Base-by-base conservation (phyloP, 64 coral and sea anemone genomes). In the Stylophora pistillata region DNA sequence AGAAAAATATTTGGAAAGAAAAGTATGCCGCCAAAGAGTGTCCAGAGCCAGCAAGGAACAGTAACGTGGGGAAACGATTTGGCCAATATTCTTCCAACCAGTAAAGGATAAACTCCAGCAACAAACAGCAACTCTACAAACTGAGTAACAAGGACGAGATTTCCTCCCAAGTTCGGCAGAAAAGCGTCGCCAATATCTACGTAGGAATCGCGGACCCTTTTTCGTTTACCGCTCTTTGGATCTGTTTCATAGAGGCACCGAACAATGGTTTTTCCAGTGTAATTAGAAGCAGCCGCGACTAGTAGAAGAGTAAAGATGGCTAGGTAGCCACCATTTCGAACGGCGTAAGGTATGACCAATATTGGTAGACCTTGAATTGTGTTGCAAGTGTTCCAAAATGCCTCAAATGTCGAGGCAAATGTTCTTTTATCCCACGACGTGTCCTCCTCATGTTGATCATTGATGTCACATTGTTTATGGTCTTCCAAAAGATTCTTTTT, bases 281-380 rank as follows among this genome's bases (percentile, higher is more conserved):
- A 98, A 61, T 94, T 95, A 34, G 96, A 98, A 12, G 89, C 90
- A 56, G 26, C 70, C 14, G 96, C 86, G 41, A 98, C 91, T 23
- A 92, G 58, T 1, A 98, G 26, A 10, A 98, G 76, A 13, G 92
- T 79, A 4, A 92, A 15, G 14, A 98, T 13, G 32, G 93, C 92
- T 30, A 95, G 60, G 25, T 86, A 95, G 16, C 96, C 96, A 0
- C 96, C 96, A 77, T 94, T 87, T 37, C 60, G 72, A 32, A 98
- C 74, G 7, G 93, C 96, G 33, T 92, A 98, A 66, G 96, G 92
- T 34, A 98, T 98, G 1, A 90, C 89, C 17, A 98, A 81, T 28
- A 98, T 98, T 31, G 96, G 96, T 33, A 98, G 81, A 41, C 96
- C 96, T 90, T 98, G 96, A 77, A 98, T 98, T 31, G 96, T 98